Conservation (phyloP, 2,888 invertebrate species). For the Cecidostiba fungosa region DNA sequence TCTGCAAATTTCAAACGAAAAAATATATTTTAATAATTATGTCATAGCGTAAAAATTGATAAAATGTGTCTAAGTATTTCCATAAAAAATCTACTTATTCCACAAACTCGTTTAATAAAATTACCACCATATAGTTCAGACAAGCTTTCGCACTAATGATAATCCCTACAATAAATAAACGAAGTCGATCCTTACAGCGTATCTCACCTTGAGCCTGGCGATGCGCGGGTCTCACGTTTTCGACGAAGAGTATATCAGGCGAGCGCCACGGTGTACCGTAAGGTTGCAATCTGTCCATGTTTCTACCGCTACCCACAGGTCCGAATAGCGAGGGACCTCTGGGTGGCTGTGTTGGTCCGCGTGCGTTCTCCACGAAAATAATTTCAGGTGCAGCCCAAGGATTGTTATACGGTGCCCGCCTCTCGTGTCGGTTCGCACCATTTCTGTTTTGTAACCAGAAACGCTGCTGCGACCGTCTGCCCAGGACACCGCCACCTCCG, state of each 20-base stretch:
- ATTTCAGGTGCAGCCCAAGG: slow-evolving; percentile 57
- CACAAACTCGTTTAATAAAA: neutral
- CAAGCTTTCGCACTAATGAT: neutral
- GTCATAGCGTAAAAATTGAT: too few species aligned
- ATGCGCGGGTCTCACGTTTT: slow-evolving; percentile 59
- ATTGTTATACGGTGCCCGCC: slow-evolving; percentile 52
- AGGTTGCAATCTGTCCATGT: slow-evolving; percentile 57
- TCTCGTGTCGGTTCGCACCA: slow-evolving; percentile 43
- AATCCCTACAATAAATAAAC: slow-evolving; percentile 2
- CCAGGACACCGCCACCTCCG: slow-evolving; percentile 12
- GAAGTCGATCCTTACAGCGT: slow-evolving; percentile 1
- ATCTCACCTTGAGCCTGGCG: slow-evolving; percentile 57
- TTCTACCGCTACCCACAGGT: slow-evolving; percentile 35
- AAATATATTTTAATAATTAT: neutral
- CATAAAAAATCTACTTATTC: neutral
- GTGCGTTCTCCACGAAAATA: slow-evolving; percentile 53
- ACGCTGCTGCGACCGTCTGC: slow-evolving; percentile 40
- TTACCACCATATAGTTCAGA: neutral
- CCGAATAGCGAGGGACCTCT: slow-evolving; percentile 46
- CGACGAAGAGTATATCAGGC: slow-evolving; percentile 56
- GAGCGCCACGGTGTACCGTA: slow-evolving; percentile 62
- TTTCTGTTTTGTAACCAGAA: slow-evolving; percentile 56
- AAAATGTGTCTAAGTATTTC: neutral
- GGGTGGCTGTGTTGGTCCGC: slow-evolving; percentile 29
- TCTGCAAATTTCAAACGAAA: slow-evolving; percentile 31